Evolutionary conservation across 2,888 invertebrate genomes (phyloP), one percentile per base, ranked within the genome.

Genomic region (Sinodicranocentrus sp.): DNA sequence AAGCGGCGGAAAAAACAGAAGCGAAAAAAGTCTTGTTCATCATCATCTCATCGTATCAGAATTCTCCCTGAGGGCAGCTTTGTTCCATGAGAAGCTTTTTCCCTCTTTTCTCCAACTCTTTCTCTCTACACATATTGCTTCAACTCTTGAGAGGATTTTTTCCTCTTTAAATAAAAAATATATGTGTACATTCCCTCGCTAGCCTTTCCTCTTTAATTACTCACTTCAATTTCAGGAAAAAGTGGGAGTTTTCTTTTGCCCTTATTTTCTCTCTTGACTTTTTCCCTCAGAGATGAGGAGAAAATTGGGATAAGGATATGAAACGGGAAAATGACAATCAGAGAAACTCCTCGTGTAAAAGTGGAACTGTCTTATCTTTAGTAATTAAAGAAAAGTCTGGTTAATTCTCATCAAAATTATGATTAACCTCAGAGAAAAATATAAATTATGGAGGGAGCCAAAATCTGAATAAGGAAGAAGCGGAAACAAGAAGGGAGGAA

Each of bases 331-430:
- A n/a, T n/a, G n/a, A n/a, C n/a, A n/a, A n/a, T n/a, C n/a, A n/a
- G n/a, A n/a, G n/a, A n/a, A n/a, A n/a, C n/a, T n/a, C n/a, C n/a
- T n/a, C n/a, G n/a, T n/a, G n/a, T n/a, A n/a, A n/a, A n/a, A n/a
- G n/a, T n/a, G n/a, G n/a, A n/a, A n/a, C n/a, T n/a, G n/a, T n/a
- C n/a, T n/a, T n/a, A 33, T 33, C 33, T 33, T 33, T 33, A 21
- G 54, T 54, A 54, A 54, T 54, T 54, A 54, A n/a, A 54, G 54
- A 10, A 13, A 21, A 17, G 8, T 54, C 54, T 54, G 21, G 25
- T 59, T 59, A 59, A 59, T 10, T 59, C 59, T 59, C 59, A 59
- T 59, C n/a, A 59, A 59, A 23, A 59, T 59, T 59, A 59, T n/a
- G 59, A 59, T 59, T 25, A 59, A 59, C 17, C 15, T n/a, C 8